phyloP scores from a whole-genome alignment of 1,140 invertebrate genomes.

The Atta cephalotes region DNA sequence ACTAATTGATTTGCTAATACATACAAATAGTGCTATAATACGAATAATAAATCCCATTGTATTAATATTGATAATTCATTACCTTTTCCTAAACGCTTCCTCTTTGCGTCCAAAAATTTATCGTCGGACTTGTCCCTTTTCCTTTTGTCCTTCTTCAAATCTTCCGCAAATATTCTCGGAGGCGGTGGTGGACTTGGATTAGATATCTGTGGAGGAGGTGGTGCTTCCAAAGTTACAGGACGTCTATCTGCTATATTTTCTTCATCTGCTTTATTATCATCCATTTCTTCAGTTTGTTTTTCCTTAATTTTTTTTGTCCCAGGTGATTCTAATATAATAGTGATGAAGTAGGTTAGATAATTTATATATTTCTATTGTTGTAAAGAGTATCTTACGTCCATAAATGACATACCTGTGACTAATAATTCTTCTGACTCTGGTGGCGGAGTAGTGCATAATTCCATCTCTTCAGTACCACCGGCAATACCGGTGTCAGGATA shows the following conservation, averaged over 20 bases:
- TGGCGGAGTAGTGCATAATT: conserved; percentile 88
- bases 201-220: conserved; percentile 80
- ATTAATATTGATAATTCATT: background rate
- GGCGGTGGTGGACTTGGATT: conserved; percentile 83
- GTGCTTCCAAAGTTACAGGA: conserved; percentile 60
- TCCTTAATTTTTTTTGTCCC: conserved; percentile 58
- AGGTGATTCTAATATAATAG: background rate
- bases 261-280: conserved; percentile 10
- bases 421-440: conserved; percentile 81
- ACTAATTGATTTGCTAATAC: background rate
- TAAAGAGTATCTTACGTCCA: conserved; percentile 69
- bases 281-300: conserved; percentile 60
- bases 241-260: conserved; percentile 27
- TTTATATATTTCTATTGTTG: background rate
- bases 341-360: background rate
- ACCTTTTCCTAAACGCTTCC: conserved; percentile 58
- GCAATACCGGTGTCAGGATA: conserved; percentile 88
- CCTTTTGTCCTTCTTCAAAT: conserved; percentile 79
- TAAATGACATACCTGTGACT: conserved; percentile 74
- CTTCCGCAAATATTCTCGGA: conserved; percentile 81
- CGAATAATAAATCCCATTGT: background rate
- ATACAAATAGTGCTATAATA: background rate
- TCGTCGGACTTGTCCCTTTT: conserved; percentile 71
- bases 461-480: conserved; percentile 88
- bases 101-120: conserved; percentile 65